Base-by-base conservation (phyloP, 2,797 vertebrate genomes). In the Acrocephalus scirpaceus region DNA sequence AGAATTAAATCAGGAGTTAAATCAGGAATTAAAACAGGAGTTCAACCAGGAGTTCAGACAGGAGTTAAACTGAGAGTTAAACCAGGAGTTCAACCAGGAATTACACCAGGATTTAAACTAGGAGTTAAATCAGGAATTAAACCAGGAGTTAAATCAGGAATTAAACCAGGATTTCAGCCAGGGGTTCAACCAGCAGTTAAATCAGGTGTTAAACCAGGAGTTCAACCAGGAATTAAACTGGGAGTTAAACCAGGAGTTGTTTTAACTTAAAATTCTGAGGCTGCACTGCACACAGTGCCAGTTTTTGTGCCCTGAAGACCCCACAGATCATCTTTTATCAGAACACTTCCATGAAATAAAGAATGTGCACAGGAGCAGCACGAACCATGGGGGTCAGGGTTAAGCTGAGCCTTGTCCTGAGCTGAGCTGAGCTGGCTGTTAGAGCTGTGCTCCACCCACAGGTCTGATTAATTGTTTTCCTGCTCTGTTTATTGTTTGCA, bases 401-500 rank as follows among this genome's bases (percentile, higher is more conserved):
- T 65, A 25, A 34, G 42, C 25, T 74, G 75, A 82, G 66, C 64
- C 65, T 48, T 27, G 47, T 5, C 1, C 21, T 32, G 64, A 87
- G 1, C 21, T 32, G 64, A 87, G 32, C 47, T 7, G 70, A 81
- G 30, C 15, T 76, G 60, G 62, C 73, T 84, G 27, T 13, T 73
- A 56, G 70, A 62, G 16, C 57, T 83, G 77, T 61, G 25, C 51
- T 50, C 71, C 36, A 47, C 44, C 86, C 73, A 17, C 8, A 4
- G 6, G 26, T 42, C 72, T 58, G 54, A 78, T 65, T 48, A 62
- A 66, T 93, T 8, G 3, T 1, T 54, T 34, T 65, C 72, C 75
- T 87, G 86, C 74, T 83, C 74, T 74, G 77, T 38, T 86, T 72
- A 50, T 34, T 72, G 53, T 86, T 90, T 84, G 73, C 75, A 93